A percentile compares a stretch with the other conserved stretches of the same genome.
Conservation (phyloP, 2,888 invertebrate genomes). For the Sinelater perroti region DNA sequence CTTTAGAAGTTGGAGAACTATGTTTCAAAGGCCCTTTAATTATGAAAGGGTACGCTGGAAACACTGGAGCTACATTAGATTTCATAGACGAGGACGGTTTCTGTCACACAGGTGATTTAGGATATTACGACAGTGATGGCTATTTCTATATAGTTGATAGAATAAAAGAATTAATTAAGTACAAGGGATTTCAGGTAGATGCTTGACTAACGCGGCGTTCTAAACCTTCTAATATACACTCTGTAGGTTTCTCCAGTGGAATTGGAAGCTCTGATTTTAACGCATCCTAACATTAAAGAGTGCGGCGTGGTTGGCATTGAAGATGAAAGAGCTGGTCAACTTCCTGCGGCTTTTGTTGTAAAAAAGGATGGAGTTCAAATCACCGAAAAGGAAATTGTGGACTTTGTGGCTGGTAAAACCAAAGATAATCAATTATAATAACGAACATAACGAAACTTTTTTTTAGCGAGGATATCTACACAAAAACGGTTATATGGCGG, state of each 20-base stretch:
- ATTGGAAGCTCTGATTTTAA: conserved; percentile 77
- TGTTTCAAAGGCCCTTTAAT: conserved; percentile 76
- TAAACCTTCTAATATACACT: neutral
- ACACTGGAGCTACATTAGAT: conserved; percentile 56
- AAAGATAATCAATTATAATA: no score
- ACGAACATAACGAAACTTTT: no score
- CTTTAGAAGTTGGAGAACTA: conserved; percentile 77
- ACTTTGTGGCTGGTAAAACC: conserved; percentile 61
- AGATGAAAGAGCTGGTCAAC: conserved; percentile 74
- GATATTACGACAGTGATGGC: conserved; percentile 77
- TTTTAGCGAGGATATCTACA: conserved; percentile 67
- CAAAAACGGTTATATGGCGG: conserved; percentile 78
- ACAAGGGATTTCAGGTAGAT: conserved; percentile 79
- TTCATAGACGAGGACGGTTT: conserved; percentile 77
- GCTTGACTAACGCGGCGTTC: no score
- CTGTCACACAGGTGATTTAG: conserved; percentile 80
- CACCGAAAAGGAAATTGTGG: conserved; percentile 53
- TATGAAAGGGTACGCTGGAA: conserved; percentile 76
- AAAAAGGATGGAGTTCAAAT: conserved; percentile 62
- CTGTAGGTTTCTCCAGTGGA: conserved; percentile 80
- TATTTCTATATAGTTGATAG: conserved; percentile 83
- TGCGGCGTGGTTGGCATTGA: conserved; percentile 81
- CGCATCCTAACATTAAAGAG: conserved; percentile 74
- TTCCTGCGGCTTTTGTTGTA: conserved; percentile 78
- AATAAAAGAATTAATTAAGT: conserved; percentile 88